Conservation (phyloP, 2,797 vertebrate genomes). For the Synaphobranchus kaupii region DNA sequence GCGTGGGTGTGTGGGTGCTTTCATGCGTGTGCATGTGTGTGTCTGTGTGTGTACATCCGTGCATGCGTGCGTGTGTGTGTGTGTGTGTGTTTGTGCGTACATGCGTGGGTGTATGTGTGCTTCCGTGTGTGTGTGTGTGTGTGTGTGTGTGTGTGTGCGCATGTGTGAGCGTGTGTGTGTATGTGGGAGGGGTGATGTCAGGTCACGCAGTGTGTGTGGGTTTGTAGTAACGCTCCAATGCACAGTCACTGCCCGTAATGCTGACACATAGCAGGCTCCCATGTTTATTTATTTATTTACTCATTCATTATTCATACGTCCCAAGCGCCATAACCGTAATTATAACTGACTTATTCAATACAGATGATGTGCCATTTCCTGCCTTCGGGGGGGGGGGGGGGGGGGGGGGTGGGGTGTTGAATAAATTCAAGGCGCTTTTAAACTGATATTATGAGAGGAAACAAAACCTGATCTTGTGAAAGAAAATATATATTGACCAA, state of each 20-base stretch:
- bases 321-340: neutral
- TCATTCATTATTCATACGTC: slow-evolving; percentile 33
- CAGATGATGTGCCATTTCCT: slow-evolving; percentile 19
- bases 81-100: neutral
- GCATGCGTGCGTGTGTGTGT: slow-evolving; percentile 25
- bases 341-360: neutral
- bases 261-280: slow-evolving; percentile 44
- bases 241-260: slow-evolving; percentile 28
- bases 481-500: neutral
- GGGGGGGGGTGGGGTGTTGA: neutral
- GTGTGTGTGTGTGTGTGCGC: slow-evolving; percentile 17
- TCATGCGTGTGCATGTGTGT: slow-evolving; percentile 24
- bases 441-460: slow-evolving; percentile 4
- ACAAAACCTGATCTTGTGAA: neutral
- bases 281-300: slow-evolving; percentile 6
- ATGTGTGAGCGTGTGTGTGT: slow-evolving; percentile 8
- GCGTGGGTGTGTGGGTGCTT: neutral
- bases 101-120: too few species aligned
- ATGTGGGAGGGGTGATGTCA: neutral
- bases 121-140: neutral
- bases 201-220: slow-evolving; percentile 19
- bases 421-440: neutral
- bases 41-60: neutral
- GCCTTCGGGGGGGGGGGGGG: neutral
- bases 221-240: slow-evolving; percentile 13